A percentile compares a stretch with the other conserved stretches of the same genome.
phyloP scores from a whole-genome alignment of 2,113 vertebrate species.

The Pavo muticus region DNA sequence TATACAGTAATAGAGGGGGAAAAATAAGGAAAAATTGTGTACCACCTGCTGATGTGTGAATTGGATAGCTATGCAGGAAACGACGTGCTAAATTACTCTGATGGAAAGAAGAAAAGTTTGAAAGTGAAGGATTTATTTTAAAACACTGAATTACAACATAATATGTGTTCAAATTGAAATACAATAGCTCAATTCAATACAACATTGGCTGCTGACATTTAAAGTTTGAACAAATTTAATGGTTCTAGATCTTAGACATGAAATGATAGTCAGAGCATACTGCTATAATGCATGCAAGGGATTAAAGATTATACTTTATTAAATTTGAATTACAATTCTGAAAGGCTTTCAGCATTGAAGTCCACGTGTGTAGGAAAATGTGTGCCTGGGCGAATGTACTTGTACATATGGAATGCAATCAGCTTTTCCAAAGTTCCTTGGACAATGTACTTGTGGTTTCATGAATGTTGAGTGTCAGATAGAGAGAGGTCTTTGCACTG shows the following conservation, averaged over 20 bases:
- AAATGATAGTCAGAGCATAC: neutral
- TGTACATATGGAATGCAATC: neutral
- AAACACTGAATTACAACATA: constrained; percentile 59
- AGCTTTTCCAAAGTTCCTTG: neutral
- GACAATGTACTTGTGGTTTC: neutral
- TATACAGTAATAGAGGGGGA: neutral
- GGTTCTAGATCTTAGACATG: neutral
- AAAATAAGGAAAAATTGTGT: constrained; percentile 39
- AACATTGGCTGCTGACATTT: constrained; percentile 25
- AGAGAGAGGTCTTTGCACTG: neutral
- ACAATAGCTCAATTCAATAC: constrained; percentile 49
- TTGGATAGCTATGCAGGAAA: constrained; percentile 65
- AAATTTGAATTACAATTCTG: neutral
- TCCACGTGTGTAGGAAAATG: neutral
- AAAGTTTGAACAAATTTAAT: constrained; percentile 12
- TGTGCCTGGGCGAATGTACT: neutral
- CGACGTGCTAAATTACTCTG: constrained; percentile 58
- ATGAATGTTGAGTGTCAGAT: neutral
- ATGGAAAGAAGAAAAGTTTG: constrained; percentile 52
- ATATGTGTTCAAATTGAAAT: constrained; percentile 50
- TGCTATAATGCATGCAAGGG: constrained; percentile 13
- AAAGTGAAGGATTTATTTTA: constrained; percentile 63
- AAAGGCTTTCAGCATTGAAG: neutral
- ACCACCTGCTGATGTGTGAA: constrained; percentile 72
- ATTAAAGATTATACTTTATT: constrained; percentile 6